Conservation (phyloP, 1,140 invertebrate genomes). For the Penaeus indicus region DNA sequence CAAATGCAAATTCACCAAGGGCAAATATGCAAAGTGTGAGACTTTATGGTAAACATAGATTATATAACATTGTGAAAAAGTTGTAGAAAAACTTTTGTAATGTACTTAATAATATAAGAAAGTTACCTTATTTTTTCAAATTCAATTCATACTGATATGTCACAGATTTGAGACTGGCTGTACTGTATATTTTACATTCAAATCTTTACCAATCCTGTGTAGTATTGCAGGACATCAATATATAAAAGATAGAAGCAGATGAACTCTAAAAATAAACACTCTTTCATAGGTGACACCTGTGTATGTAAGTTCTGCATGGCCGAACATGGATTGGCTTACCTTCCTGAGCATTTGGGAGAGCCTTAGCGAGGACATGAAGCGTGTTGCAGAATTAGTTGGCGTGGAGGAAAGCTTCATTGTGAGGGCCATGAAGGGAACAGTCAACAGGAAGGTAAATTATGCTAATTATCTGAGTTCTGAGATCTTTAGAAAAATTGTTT, state of each 20-base stretch:
- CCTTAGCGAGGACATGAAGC: conserved; percentile 82
- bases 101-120: no score
- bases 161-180: no score
- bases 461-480: no score
- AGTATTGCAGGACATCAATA: not conserved
- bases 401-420: conserved; percentile 91
- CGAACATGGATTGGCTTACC: conserved; percentile 87
- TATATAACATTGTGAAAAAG: no score
- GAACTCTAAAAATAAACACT: not conserved
- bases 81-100: no score
- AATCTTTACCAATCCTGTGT: not conserved
- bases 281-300: conserved; percentile 65
- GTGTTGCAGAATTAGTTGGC: conserved; percentile 92
- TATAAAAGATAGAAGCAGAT: no score
- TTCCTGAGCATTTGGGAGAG: conserved; percentile 88
- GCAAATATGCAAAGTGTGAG: no score
- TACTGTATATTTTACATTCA: no score
- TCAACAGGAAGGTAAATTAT: conserved; percentile 72
- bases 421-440: conserved; percentile 80
- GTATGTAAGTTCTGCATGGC: conserved; percentile 66
- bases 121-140: no score
- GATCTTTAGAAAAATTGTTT: no score
- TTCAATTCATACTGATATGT: no score
- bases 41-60: not conserved
- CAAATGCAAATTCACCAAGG: no score